Conservation (phyloP, 1,140 invertebrate genomes). For the Amyelois transitella region DNA sequence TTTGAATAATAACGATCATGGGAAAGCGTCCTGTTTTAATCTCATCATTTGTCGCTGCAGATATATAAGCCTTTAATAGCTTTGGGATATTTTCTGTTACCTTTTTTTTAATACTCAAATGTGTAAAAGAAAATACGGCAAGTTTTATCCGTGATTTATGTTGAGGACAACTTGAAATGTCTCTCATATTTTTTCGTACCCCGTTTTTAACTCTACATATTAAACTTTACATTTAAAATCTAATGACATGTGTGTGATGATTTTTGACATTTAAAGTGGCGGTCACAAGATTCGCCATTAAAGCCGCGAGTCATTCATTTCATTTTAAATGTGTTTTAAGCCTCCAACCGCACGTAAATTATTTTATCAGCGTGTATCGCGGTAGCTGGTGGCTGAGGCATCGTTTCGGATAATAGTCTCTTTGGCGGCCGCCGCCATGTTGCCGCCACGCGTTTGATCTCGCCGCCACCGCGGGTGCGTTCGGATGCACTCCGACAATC, state of each 20-base stretch:
- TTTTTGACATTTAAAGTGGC: not conserved
- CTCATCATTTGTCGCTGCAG: not conserved
- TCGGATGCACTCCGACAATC: not conserved
- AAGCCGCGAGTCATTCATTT: not conserved
- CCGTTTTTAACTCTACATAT: not conserved
- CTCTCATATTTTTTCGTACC: not conserved
- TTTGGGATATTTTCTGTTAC: not conserved
- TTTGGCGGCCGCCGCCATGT: constrained; percentile 45
- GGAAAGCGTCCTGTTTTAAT: constrained; percentile 26
- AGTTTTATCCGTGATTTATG: not conserved
- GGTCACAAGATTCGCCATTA: not conserved
- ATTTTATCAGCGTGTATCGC: constrained; percentile 18
- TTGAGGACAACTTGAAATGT: not conserved
- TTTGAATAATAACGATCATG: constrained; percentile 61
- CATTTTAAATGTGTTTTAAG: not conserved
- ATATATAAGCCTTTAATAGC: not conserved
- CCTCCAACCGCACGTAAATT: not conserved
- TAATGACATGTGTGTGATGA: too few relatives aligned
- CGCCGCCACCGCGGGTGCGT: constrained; percentile 45
- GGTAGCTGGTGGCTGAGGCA: constrained; percentile 46
- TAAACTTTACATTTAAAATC: not conserved
- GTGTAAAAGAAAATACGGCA: not conserved
- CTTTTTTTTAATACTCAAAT: too few relatives aligned
- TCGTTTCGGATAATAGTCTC: constrained; percentile 50
- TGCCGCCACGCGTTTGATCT: constrained; percentile 51